phyloP scores from a whole-genome alignment of 2,113 vertebrate species.

The Origma solitaria region DNA sequence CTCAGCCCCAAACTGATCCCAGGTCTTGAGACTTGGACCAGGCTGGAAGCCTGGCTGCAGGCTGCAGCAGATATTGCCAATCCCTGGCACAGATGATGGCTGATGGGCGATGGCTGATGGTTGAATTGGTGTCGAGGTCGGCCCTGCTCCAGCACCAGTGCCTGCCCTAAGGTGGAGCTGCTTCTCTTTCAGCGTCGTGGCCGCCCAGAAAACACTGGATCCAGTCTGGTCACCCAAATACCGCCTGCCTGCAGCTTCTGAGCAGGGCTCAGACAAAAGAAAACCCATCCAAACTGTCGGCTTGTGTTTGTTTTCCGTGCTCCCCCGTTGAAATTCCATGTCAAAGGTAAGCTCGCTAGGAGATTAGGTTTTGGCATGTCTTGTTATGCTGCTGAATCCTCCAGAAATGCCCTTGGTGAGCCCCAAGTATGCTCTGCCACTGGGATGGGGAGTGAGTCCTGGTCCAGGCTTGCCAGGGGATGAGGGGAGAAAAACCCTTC shows the following conservation, averaged over 20 bases:
- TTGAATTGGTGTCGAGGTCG: neutral
- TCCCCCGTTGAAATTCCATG: neutral
- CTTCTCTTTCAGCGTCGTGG: slow-evolving; percentile 7
- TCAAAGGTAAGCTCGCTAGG: neutral
- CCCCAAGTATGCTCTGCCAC: rapidly evolving
- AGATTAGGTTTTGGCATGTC: neutral
- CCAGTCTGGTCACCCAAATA: neutral
- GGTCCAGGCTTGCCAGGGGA: rapidly evolving
- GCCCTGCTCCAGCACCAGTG: neutral
- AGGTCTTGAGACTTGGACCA: neutral
- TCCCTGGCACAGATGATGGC: neutral
- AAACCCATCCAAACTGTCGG: neutral
- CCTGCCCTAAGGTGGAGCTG: slow-evolving; percentile 59
- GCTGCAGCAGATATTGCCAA: neutral
- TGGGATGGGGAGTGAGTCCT: neutral
- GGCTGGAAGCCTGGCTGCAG: rapidly evolving
- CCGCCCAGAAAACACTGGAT: neutral
- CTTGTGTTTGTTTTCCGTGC: neutral
- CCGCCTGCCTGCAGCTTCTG: neutral
- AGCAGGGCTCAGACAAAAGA: neutral
- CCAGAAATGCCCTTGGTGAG: neutral
- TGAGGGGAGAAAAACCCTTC: neutral
- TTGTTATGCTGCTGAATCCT: neutral
- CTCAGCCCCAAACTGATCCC: neutral
- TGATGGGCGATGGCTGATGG: neutral